Percentiles rank a stretch among this genome's conserved stretches.
Conservation (phyloP, 1,140 invertebrate genomes). For the Cheumatopsyche charites region DNA sequence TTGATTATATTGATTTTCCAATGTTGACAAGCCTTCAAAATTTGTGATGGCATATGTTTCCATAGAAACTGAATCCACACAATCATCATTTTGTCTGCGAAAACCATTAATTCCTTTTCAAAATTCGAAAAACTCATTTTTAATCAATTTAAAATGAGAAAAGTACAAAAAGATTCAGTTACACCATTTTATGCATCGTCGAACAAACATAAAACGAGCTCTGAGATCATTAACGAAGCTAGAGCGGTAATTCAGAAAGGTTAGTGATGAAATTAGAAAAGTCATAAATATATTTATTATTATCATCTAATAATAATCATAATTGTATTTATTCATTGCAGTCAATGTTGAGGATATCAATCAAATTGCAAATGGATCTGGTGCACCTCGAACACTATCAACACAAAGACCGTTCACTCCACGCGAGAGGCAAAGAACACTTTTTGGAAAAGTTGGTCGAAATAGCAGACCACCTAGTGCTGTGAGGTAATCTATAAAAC, state of each 20-base stretch:
- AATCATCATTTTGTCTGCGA: too few species aligned
- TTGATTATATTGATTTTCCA: too few species aligned
- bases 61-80: too few species aligned
- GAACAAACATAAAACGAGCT: slow-evolving; percentile 67
- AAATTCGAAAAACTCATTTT: background rate
- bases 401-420: slow-evolving; percentile 83
- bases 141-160: slow-evolving; percentile 28
- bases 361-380: slow-evolving; percentile 37
- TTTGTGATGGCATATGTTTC: too few species aligned
- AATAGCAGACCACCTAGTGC: slow-evolving; percentile 76
- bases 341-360: slow-evolving; percentile 28
- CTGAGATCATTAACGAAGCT: slow-evolving; percentile 81
- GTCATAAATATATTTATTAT: background rate
- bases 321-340: background rate
- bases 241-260: slow-evolving; percentile 57
- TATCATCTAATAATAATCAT: background rate
- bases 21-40: too few species aligned
- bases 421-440: slow-evolving; percentile 72
- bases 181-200: slow-evolving; percentile 58
- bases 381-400: slow-evolving; percentile 63
- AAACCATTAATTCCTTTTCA: too few species aligned
- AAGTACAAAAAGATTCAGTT: slow-evolving; percentile 30
- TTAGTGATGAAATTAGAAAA: background rate
- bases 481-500: slow-evolving; percentile 69
- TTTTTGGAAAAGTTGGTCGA: slow-evolving; percentile 67